phyloP scores from a whole-genome alignment of 2,113 vertebrate species.

The Coracopsis vasa region DNA sequence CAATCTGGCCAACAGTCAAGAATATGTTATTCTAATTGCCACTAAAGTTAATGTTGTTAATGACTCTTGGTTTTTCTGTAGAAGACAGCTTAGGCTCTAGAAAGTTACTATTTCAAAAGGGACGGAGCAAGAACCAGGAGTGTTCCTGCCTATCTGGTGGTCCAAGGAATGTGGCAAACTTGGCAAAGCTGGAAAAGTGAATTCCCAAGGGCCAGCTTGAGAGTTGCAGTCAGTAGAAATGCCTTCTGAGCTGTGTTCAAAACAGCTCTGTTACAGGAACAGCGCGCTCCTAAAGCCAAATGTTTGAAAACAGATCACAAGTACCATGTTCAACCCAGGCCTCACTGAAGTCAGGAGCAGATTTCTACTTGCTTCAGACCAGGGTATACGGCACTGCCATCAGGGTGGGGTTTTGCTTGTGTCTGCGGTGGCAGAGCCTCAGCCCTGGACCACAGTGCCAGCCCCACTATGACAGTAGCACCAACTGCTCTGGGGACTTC shows the following conservation, averaged over 20 bases:
- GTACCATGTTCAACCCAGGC: neutral
- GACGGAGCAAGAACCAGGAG: neutral
- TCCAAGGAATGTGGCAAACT: conserved; percentile 57
- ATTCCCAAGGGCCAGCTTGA: neutral
- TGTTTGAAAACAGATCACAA: conserved; percentile 14
- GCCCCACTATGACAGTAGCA: accelerated
- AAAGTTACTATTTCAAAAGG: conserved; percentile 15
- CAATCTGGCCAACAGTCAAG: conserved; percentile 45
- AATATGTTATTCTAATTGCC: conserved; percentile 57
- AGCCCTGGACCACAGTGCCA: neutral
- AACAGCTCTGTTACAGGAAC: conserved; percentile 56
- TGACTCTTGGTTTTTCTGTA: neutral
- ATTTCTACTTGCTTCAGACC: neutral
- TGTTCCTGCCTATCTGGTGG: conserved; percentile 49
- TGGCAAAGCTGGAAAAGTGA: conserved; percentile 31
- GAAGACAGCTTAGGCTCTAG: neutral
- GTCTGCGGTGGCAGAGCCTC: accelerated
- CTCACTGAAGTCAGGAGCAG: neutral
- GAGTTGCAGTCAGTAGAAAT: conserved; percentile 32
- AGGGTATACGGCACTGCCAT: accelerated
- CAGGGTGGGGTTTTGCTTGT: neutral
- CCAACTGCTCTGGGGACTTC: neutral
- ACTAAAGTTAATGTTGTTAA: conserved; percentile 38
- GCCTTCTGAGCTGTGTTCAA: conserved; percentile 31
- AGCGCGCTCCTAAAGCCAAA: neutral